A percentile compares a stretch with the other conserved stretches of the same genome.
phyloP scores from a whole-genome alignment of 2,113 vertebrate genomes.

The Glaucidium brasilianum region DNA sequence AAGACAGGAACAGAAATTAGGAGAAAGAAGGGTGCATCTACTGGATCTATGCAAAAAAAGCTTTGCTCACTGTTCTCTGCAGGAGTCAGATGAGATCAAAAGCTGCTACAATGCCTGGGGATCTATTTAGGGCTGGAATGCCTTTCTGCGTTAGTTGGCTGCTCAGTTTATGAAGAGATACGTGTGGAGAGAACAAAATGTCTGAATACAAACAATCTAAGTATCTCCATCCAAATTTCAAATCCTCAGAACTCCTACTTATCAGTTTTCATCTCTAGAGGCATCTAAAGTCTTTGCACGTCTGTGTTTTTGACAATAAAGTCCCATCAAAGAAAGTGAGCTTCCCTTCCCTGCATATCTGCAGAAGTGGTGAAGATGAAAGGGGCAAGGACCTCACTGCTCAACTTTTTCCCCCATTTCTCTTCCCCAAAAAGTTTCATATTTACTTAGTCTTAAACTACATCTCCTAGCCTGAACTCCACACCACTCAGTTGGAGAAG shows the following conservation, averaged over 20 bases:
- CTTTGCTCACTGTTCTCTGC: not conserved
- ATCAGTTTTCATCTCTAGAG: not conserved
- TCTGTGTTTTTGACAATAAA: not conserved
- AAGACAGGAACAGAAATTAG: not conserved
- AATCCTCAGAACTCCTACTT: not conserved
- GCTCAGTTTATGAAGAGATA: not conserved
- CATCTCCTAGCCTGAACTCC: not conserved
- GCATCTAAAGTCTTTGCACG: not conserved
- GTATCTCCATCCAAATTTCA: not conserved
- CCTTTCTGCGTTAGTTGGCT: not conserved
- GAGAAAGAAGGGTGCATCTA: not conserved
- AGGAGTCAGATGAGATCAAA: not conserved
- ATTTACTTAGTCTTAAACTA: not conserved
- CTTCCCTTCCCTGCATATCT: not conserved
- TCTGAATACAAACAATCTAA: not conserved
- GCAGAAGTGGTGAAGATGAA: not conserved
- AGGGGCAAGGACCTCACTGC: not conserved
- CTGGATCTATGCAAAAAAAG: not conserved
- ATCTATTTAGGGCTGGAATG: not conserved
- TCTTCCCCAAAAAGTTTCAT: not conserved
- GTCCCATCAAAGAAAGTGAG: not conserved
- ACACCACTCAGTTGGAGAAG: not conserved
- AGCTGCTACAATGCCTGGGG: not conserved
- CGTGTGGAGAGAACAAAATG: not conserved
- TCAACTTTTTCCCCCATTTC: not conserved